Base-by-base conservation (phyloP, 1,140 invertebrate species). In the Lasaia peninsularis region DNA sequence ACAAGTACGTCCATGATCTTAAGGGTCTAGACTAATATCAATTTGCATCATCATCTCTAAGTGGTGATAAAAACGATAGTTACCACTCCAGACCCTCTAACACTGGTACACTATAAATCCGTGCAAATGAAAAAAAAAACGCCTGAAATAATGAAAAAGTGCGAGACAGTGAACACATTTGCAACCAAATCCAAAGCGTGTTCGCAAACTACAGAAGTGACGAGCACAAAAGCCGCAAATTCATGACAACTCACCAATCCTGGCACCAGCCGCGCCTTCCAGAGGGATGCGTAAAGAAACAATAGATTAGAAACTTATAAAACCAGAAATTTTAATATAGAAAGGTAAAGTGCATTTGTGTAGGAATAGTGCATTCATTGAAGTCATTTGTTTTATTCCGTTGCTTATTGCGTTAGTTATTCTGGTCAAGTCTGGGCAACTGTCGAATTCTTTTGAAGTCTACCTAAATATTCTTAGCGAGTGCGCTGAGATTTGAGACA, bases 181-280 rank as follows among this genome's bases (percentile, higher is more conserved):
- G 67, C 71, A 75, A 67, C 67, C 65, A 71, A 63, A 71, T 60
- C 70, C 65, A 72, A 73, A 81, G 75, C 74, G 72, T 75, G 73
- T 66, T 37, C 58, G 49, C 60, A 51, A 56, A 32, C 60, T 28
- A 58, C 34, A 62, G 24, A 56, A 70, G 53, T 44, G 21, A 69
- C 63, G 40, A 62, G 56, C 14, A 77, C 67, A 65, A 59, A 82
- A 82, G 69, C 74, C 61, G 67, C 67, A 64, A 69, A 75, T 72
- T 53, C 69, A 74, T 65, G 69, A 65, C n/a, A 60, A 90, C 89
- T 90, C 80, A 90, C 89, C 88, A 62, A 90, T 88, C 61, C 89
- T 69, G 48, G 89, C 89, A 63, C 89, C 88, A 66, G 88, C 89
- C 65, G 89, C 88, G 75, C 89, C 89, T 89, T 85, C 52, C 66